Conservation (phyloP, 2,888 invertebrate genomes). For the Ophion costatus region DNA sequence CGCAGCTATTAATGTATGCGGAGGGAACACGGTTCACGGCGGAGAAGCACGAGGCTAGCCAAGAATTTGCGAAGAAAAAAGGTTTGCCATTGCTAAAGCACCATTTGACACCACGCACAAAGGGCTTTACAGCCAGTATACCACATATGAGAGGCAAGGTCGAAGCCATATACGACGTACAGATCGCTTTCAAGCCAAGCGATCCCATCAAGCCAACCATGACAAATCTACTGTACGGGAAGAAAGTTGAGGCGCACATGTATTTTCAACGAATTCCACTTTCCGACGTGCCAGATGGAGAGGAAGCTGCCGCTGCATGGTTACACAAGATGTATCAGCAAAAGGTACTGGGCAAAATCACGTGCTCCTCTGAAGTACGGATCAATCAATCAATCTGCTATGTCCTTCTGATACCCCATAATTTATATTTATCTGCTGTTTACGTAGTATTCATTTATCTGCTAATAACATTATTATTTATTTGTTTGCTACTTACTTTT, state of each 20-base stretch:
- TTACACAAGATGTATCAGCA: constrained; percentile 91
- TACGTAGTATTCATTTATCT: too few relatives aligned
- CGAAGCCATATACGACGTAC: constrained; percentile 93
- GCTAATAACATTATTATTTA: too few relatives aligned
- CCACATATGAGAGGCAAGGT: constrained; percentile 92
- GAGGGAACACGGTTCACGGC: constrained; percentile 97
- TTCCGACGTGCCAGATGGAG: constrained; percentile 90
- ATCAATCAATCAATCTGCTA: background rate
- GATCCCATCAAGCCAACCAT: constrained; percentile 91
- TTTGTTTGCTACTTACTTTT: too few relatives aligned
- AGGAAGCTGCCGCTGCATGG: constrained; percentile 91
- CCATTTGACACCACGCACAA: constrained; percentile 97
- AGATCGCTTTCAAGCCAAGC: constrained; percentile 88
- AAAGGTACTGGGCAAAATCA: constrained; percentile 86
- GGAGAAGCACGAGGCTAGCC: constrained; percentile 93
- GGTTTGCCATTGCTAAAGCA: constrained; percentile 94
- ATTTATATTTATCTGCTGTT: background rate
- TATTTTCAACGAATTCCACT: constrained; percentile 93
- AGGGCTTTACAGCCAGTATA: constrained; percentile 95
- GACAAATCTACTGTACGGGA: constrained; percentile 90
- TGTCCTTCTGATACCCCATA: background rate
- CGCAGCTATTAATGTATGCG: constrained; percentile 86
- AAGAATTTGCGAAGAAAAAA: constrained; percentile 94
- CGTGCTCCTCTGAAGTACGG: background rate
- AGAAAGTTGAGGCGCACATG: constrained; percentile 89